Evolutionary conservation across 2,888 invertebrate species (phyloP), one percentile per base, ranked within the genome.

Genomic region (Byasa hedistus): DNA sequence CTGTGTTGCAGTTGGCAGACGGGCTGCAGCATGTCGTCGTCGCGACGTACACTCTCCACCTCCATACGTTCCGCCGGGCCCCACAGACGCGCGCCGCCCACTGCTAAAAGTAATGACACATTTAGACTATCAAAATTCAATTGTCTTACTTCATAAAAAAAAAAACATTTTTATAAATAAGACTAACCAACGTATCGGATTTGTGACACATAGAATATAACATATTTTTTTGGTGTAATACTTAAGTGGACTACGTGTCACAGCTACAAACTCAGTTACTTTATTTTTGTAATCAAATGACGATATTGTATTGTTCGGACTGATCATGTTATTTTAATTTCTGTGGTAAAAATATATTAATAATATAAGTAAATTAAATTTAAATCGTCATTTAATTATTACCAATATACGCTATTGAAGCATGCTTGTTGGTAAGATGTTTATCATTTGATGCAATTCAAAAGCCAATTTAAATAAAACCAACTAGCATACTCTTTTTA

Each of bases 1-100:
- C 96, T 96, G 93, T 97, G 97, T 90, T 96, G 96, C 83, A 97
- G 95, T 74, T 80, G 76, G 75, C 97, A 97, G 76, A 97, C 97
- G 72, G 87, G 96, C 78, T 78, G 96, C 79, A 97, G 95, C 96
- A 97, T 96, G 75, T 91, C 91, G 75, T 89, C 92, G 70, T 85
- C 85, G 76, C 89, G 88, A 58, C 88, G 84, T 72, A 82, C 86
- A 68, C 77, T 81, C 78, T 90, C 91, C 73, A 89, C 91, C 70
- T 90, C 91, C 92, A 96, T 97, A 78, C 97, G 96, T 95, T 96
- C 97, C 74, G 95, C 94, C 75, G 84, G 83, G 79, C 87, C 85
- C 85, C 81, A 81, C 75, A 80, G 81, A 71, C 79, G 80, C 73
- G 80, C 76, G 68, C 76, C 79, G 69, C 82, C 84, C 81, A 83